phyloP scores from a whole-genome alignment of 1,140 invertebrate species.

The Habropoda laboriosa region DNA sequence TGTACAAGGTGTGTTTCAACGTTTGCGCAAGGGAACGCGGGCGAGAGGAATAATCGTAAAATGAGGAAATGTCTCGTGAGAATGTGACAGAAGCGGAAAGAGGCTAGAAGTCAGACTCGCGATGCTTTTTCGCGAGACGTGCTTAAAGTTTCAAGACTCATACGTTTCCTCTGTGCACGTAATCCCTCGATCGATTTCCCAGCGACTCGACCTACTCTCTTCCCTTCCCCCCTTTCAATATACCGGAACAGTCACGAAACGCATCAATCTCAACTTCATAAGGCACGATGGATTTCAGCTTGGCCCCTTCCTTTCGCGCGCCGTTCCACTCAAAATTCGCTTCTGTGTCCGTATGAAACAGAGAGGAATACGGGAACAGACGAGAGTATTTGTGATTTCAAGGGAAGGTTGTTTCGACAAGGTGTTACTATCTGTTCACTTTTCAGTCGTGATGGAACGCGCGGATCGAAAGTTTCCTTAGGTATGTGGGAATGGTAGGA shows the following conservation, averaged over 20 bases:
- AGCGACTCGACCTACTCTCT: conserved; percentile 35
- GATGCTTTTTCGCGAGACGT: conserved; percentile 21
- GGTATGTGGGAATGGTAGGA: too few relatives aligned
- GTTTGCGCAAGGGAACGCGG: not conserved
- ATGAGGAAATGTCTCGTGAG: conserved; percentile 1
- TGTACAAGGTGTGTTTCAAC: not conserved
- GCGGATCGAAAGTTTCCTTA: too few relatives aligned
- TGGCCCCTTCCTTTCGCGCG: not conserved
- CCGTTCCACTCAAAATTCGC: conserved; percentile 29
- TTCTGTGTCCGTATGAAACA: not conserved
- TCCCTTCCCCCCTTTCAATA: conserved; percentile 3
- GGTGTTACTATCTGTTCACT: too few relatives aligned
- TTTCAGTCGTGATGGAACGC: too few relatives aligned
- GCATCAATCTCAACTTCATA: conserved; percentile 46
- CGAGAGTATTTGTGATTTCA: not conserved
- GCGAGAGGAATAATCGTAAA: not conserved
- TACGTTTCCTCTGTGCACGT: conserved; percentile 29
- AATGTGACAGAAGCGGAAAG: not conserved
- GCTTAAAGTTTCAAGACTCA: conserved; percentile 46
- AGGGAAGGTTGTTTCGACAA: not conserved
- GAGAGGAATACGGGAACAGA: not conserved
- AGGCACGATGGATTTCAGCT: conserved; percentile 18
- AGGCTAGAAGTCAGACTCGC: conserved; percentile 5
- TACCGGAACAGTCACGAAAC: conserved; percentile 36
- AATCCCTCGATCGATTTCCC: conserved; percentile 44